These are phyloP conservation scores for Notodromas monacha DNA, from an alignment of 2,888 invertebrate genomes.

Conservation along the genomic window DNA sequence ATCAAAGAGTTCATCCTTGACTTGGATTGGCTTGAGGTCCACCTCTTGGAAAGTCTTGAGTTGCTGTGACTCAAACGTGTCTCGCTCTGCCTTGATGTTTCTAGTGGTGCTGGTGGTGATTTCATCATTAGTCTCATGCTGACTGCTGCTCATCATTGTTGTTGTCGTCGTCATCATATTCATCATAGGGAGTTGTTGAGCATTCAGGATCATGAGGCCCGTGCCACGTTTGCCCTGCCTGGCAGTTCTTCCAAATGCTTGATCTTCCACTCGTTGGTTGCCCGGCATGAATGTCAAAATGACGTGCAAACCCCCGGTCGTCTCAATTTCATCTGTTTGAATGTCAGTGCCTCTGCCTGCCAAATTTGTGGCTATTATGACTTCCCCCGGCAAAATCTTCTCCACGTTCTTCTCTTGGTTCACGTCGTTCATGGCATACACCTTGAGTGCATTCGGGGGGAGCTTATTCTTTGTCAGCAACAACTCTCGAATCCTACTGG, in stretches of 20 bases:
- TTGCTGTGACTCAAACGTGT: neutral
- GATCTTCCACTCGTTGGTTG: slow-evolving; percentile 11
- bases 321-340: slow-evolving; percentile 7
- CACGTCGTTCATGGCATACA: slow-evolving; percentile 2
- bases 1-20: neutral
- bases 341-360: slow-evolving; percentile 12
- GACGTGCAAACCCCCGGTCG: slow-evolving; percentile 10
- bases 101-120: neutral
- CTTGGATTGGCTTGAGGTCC: slow-evolving; percentile 1
- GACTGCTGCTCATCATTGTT: neutral
- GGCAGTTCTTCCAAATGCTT: slow-evolving; percentile 11
- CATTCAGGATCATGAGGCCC: slow-evolving; percentile 2
- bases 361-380: slow-evolving; percentile 11
- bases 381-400: slow-evolving; percentile 7
- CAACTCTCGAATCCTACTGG: neutral
- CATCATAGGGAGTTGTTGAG: neutral
- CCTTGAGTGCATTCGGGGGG: neutral
- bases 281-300: slow-evolving; percentile 10
- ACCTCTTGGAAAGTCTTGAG: neutral
- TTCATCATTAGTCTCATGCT: too few species aligned
- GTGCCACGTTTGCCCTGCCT: slow-evolving; percentile 10
- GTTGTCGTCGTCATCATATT: too few species aligned
- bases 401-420: slow-evolving; percentile 4
- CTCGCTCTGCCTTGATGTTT: neutral
- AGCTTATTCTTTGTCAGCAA: slow-evolving; percentile 4